Base-by-base conservation (phyloP, 2,113 vertebrate species). In the Holacanthus passer region DNA sequence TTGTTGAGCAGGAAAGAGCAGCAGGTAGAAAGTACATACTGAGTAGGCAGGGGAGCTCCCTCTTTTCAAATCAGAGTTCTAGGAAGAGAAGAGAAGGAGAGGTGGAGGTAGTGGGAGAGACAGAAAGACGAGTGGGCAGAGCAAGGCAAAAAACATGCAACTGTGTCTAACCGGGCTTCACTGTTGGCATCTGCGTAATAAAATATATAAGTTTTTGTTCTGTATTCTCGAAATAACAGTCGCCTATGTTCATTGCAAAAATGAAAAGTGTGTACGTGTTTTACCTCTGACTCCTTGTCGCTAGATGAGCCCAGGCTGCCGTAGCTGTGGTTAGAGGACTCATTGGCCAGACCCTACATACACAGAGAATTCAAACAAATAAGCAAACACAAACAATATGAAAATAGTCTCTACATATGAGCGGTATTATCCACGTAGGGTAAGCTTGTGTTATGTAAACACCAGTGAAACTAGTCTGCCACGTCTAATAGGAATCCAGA, bases 301-400 rank as follows among this genome's bases (percentile, higher is more conserved):
- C 98, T 99, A 84, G 97, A 97, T 85, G 98, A 99, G 90, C 98
- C 98, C 88, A 99, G 95, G 87, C 98, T 99, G 94, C 98, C 98
- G 64, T 99, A 99, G 94, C 98, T 99, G 94, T 99, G 98, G 95
- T 99, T 99, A 60, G 98, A 99, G 82, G 97, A 99, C 94, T 99
- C 98, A 91, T 99, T 99, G 92, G 97, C 97, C 93, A 98, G 96
- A 77, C 97, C 97, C 98, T 99, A 73, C 83, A 91, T 27, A 85
- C 19, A 82, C 10, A 37, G 12, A 81, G 19, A 68, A 80, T 31
- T 92, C 73, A 91, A 72, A 90, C 93, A 86, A 27, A 79, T 75
- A 79, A 85, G 60, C 32, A 8, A 71, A 53, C 29, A 52, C 29
- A 56, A 19, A 22, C 24, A 35, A 71, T 16, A 62, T 53, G 17